Percentiles rank a stretch among this genome's conserved stretches.
Conservation (phyloP, 2,888 invertebrate species). For the Cephus nigrinus region DNA sequence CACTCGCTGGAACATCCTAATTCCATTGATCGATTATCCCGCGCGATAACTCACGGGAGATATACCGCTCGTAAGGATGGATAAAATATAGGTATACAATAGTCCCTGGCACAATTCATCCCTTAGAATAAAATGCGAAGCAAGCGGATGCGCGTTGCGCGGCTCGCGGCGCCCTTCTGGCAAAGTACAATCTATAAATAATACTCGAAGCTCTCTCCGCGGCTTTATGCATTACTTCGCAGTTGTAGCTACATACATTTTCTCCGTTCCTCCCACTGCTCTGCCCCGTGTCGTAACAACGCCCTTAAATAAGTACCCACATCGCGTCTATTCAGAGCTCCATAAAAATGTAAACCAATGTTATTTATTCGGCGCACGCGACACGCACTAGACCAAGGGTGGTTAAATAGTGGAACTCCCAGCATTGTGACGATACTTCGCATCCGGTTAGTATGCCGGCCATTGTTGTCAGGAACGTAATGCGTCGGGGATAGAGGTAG, state of each 20-base stretch:
- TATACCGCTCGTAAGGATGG: not conserved
- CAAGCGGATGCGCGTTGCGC: not conserved
- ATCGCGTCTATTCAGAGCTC: conserved; percentile 31
- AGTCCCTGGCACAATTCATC: not conserved
- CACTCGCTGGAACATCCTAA: not conserved
- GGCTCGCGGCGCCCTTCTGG: not conserved
- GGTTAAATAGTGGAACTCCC: conserved; percentile 40
- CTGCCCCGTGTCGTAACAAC: not conserved
- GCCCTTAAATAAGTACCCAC: conserved; percentile 14
- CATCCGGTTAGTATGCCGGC: conserved; percentile 42
- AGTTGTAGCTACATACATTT: not conserved
- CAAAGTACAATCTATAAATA: conserved; percentile 5
- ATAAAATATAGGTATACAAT: not conserved
- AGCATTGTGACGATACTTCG: conserved; percentile 46
- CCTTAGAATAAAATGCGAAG: not conserved
- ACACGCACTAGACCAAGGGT: conserved; percentile 34
- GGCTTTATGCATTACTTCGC: not conserved
- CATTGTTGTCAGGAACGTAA: conserved; percentile 20
- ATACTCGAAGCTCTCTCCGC: not conserved
- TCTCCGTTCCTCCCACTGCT: not conserved
- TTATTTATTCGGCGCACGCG: conserved; percentile 54
- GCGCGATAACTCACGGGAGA: not conserved
- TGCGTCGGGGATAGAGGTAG: not conserved
- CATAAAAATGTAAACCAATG: conserved; percentile 56
- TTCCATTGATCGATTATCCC: not conserved